phyloP scores from a whole-genome alignment of 2,797 vertebrate genomes.

The Protosalanx chinensis region DNA sequence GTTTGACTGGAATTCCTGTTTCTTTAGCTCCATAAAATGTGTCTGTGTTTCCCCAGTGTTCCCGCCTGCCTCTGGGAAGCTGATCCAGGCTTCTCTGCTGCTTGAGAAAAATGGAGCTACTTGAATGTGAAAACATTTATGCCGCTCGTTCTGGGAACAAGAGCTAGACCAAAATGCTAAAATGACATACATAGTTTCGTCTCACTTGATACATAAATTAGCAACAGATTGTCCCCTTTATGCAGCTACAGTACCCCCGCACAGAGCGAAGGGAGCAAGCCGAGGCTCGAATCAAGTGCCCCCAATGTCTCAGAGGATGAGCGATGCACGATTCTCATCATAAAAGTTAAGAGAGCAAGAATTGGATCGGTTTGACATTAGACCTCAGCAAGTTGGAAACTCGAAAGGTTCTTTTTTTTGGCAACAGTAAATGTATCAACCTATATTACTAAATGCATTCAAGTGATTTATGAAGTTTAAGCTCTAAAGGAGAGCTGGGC shows the following conservation, averaged over 20 bases:
- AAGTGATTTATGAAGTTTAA: slow-evolving; percentile 54
- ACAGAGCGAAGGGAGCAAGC: background rate
- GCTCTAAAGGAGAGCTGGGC: slow-evolving; percentile 48
- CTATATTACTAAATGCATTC: slow-evolving; percentile 36
- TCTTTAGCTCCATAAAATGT: slow-evolving; percentile 43
- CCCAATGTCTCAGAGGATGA: slow-evolving; percentile 22
- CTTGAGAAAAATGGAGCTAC: slow-evolving; percentile 40
- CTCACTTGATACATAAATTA: slow-evolving; percentile 11
- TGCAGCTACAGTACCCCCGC: background rate
- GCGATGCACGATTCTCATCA: slow-evolving; percentile 22
- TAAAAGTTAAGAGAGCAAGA: slow-evolving; percentile 32
- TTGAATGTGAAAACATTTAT: slow-evolving; percentile 38
- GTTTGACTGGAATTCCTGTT: slow-evolving; percentile 51
- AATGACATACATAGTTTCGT: slow-evolving; percentile 15
- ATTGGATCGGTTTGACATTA: slow-evolving; percentile 35
- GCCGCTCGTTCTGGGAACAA: slow-evolving; percentile 17
- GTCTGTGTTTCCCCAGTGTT: slow-evolving; percentile 37
- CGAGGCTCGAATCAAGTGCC: background rate
- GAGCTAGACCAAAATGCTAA: background rate
- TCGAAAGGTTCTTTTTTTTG: slow-evolving; percentile 31
- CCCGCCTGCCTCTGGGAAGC: slow-evolving; percentile 43
- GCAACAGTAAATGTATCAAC: slow-evolving; percentile 27
- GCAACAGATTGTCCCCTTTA: background rate
- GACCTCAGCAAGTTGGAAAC: slow-evolving; percentile 41
- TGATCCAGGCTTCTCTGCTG: slow-evolving; percentile 53